phyloP scores from a whole-genome alignment of 2,113 vertebrate species.

The Alligator sinensis region DNA sequence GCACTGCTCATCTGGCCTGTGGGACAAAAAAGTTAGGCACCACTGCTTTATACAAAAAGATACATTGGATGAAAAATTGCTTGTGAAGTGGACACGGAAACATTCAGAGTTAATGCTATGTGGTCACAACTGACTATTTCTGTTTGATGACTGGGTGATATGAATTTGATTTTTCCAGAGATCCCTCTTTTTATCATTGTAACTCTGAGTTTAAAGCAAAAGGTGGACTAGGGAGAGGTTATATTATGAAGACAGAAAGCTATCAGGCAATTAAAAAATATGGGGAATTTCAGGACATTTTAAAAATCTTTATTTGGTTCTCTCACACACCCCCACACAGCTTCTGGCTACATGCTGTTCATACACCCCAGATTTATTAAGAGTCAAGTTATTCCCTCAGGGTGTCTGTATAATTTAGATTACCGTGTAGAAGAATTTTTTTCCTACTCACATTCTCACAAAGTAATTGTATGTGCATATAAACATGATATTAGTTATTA shows the following conservation, averaged over 20 bases:
- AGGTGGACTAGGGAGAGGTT: background rate
- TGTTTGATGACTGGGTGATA: background rate
- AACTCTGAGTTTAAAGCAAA: background rate
- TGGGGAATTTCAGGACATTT: background rate
- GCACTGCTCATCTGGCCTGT: too few species aligned
- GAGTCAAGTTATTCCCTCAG: background rate
- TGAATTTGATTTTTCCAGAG: background rate
- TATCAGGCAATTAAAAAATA: background rate
- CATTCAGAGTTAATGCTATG: background rate
- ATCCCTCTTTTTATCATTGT: background rate
- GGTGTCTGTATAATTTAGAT: background rate
- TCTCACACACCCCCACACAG: background rate
- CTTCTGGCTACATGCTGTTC: background rate
- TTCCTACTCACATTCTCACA: background rate
- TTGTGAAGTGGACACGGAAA: background rate
- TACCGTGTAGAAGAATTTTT: background rate
- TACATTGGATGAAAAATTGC: background rate
- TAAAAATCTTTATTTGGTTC: background rate
- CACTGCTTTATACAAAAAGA: background rate
- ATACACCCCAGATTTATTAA: background rate
- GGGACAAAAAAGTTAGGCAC: too few species aligned
- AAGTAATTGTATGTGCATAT: background rate
- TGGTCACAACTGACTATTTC: background rate
- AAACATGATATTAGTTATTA: background rate
- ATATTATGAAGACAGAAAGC: background rate